These are phyloP conservation scores for Excalfactoria chinensis DNA, from an alignment of 2,113 vertebrate species.

Conservation along the genomic window DNA sequence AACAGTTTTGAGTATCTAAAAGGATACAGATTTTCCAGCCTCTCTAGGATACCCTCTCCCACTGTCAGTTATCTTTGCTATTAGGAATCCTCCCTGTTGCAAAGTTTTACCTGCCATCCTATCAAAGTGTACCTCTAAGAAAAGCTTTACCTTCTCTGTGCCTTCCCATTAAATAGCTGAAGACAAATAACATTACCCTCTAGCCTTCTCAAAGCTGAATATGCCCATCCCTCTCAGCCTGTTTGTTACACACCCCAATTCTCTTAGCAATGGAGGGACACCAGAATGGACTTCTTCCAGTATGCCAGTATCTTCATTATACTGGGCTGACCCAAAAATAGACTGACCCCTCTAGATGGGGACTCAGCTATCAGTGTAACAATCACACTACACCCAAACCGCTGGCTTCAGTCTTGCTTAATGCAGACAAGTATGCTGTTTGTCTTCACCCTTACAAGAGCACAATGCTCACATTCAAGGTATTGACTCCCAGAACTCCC, in stretches of 20 bases:
- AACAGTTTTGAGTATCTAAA: neutral
- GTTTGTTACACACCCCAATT: neutral
- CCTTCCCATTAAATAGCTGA: neutral
- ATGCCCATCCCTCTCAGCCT: neutral
- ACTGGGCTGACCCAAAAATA: neutral
- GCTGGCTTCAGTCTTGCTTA: neutral
- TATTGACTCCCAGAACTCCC: neutral
- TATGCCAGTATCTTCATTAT: rapidly evolving
- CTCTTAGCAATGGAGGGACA: neutral
- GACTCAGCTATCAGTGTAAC: neutral
- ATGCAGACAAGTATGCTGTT: neutral
- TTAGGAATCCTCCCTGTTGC: neutral
- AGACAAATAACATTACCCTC: neutral
- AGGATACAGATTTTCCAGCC: neutral
- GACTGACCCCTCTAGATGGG: neutral
- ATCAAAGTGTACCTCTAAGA: rapidly evolving
- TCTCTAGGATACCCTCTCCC: neutral
- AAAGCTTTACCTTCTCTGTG: neutral
- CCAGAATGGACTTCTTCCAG: neutral
- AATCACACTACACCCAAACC: neutral
- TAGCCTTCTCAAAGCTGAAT: neutral
- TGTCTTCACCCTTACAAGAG: neutral
- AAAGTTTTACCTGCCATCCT: neutral
- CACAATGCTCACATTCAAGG: neutral
- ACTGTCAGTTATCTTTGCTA: neutral